A percentile compares a stretch with the other conserved stretches of the same genome.
Evolutionary conservation across 2,888 invertebrate species (phyloP).

Genomic region (Celastrina argiolus): DNA sequence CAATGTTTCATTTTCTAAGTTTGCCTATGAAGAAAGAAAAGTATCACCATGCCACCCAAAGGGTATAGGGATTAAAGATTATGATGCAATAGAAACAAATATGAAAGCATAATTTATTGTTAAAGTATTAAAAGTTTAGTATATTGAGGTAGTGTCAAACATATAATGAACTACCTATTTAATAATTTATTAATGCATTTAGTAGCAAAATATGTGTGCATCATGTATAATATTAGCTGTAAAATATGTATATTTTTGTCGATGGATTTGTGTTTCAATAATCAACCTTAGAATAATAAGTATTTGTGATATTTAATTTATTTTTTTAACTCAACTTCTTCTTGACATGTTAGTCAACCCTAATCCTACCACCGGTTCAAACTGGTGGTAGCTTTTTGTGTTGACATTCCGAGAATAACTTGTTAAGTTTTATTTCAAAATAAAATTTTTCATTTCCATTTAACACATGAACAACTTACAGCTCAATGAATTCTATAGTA

Average conservation of each 20-base stretch:
- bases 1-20: conserved; percentile 27
- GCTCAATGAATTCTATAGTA: too few species aligned
- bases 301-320: too few species aligned
- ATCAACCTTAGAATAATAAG: background rate
- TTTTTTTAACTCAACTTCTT: too few species aligned
- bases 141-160: background rate
- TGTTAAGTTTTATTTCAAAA: too few species aligned
- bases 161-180: background rate
- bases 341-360: too few species aligned
- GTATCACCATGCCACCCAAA: background rate
- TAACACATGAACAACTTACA: too few species aligned
- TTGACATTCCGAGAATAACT: too few species aligned
- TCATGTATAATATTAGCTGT: conserved; percentile 10
- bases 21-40: background rate
- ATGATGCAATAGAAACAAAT: conserved; percentile 5
- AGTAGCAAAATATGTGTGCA: conserved; percentile 1
- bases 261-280: background rate
- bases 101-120: background rate
- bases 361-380: too few species aligned
- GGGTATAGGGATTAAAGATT: background rate
- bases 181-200: conserved; percentile 22
- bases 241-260: conserved; percentile 18
- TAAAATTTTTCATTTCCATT: too few species aligned
- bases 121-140: background rate
- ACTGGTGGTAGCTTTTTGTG: too few species aligned